Base-by-base conservation (phyloP, 1,140 invertebrate species). In the Neodiprion pinetum region DNA sequence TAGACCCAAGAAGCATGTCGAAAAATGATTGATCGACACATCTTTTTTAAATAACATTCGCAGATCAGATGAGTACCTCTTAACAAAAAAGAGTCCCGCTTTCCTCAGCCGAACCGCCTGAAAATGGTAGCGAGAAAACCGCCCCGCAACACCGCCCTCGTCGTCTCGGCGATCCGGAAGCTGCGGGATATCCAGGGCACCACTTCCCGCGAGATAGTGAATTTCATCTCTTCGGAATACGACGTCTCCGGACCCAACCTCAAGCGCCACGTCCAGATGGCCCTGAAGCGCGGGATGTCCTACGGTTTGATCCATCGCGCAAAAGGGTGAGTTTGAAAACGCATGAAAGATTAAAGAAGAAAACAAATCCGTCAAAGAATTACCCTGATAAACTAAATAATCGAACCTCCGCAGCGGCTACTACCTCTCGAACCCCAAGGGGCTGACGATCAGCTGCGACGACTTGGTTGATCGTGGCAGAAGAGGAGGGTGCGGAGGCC, bases 101-200 rank as follows among this genome's bases (percentile, higher is more conserved):
- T 17, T 61, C 53, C 53, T 61, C 53, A 12, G 28, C n/a, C 53
- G 53, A 61, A 61, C n/a, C 4, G n/a, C 53, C 53, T 40, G 53
- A 61, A 61, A 61, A 61, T 61, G 53, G 53, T 61, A 61, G 53
- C 53, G 11, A 61, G 28, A 10, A 86, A 79, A 23, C 11, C 74
- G 3, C 80, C 78, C 10, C 86, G 83, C 73, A 81, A 88, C 77
- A 82, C 86, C 48, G 74, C 82, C 11, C 40, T 88, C 7, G 85
- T 89, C 0, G 80, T 87, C 0, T 83, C 83, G 21, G 88, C 88
- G 0, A 87, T 89, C 48, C 78, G 81, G 0, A 79, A 76, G 7
- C 78, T 89, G 0, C 88, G 85, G 70, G 82, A 85, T 21, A n/a
- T 80, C 0, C 80, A 85, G 67, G 88, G 86, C n/a, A 86, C 86